Conservation (phyloP, 2,797 vertebrate genomes). For the Cygnus olor region DNA sequence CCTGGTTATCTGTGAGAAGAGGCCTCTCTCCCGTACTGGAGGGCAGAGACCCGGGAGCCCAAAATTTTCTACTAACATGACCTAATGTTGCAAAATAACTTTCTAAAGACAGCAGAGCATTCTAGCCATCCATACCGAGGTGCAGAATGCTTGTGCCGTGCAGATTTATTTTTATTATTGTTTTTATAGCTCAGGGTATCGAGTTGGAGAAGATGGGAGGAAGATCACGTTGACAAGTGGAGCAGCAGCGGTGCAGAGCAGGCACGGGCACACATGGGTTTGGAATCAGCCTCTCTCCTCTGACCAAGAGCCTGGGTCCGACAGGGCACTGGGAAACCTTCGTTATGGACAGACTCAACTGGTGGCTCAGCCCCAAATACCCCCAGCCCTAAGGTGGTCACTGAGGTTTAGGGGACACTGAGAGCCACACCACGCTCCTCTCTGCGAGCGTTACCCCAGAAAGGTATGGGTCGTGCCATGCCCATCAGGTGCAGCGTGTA, state of each 20-base stretch:
- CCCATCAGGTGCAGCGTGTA: background rate
- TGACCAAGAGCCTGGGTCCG: background rate
- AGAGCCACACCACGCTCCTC: background rate
- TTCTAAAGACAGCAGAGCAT: background rate
- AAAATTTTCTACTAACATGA: background rate
- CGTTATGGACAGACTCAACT: background rate
- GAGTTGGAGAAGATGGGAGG: background rate
- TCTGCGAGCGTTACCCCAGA: background rate
- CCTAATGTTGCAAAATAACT: background rate
- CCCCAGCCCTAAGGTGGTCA: background rate
- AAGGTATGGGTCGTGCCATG: no score
- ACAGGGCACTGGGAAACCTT: background rate
- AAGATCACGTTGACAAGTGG: background rate
- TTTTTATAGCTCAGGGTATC: background rate
- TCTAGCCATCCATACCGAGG: background rate
- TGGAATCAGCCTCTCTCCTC: accelerated
- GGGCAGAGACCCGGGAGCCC: background rate
- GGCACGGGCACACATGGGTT: background rate
- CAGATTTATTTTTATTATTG: background rate
- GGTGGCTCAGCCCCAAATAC: background rate
- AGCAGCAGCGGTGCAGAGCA: background rate
- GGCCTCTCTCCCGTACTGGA: background rate
- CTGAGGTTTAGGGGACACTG: accelerated
- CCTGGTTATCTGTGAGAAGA: no score
- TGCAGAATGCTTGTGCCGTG: background rate